A percentile compares a stretch with the other conserved stretches of the same genome.
Evolutionary conservation across 2,888 invertebrate genomes (phyloP).

Genomic region (Rhopalosiphum nymphaeae): DNA sequence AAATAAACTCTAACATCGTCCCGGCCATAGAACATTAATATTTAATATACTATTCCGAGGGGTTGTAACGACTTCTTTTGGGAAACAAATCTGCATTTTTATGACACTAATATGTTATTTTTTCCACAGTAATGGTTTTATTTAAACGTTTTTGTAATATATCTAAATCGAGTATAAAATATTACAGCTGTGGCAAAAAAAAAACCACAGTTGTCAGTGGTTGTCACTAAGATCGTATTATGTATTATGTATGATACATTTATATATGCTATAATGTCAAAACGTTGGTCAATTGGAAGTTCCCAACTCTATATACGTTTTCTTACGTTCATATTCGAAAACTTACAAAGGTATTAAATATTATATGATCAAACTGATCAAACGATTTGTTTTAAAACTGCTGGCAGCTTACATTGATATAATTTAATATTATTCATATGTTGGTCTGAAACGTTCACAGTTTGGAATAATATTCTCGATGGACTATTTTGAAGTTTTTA

Average conservation of each 20-base stretch:
- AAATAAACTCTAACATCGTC: not conserved
- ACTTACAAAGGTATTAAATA: not conserved
- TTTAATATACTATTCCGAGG: not conserved
- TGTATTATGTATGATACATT: not conserved
- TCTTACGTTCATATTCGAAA: not conserved
- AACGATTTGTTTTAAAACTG: not conserved
- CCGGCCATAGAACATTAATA: not conserved
- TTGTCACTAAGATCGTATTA: not conserved
- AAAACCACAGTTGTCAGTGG: not conserved
- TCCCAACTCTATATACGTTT: not conserved
- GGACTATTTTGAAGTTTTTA: not conserved
- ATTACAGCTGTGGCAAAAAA: not conserved
- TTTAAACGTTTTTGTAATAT: not conserved
- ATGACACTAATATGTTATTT: not conserved
- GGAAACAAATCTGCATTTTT: constrained; percentile 7
- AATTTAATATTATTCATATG: not conserved
- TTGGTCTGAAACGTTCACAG: not conserved
- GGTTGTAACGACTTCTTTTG: not conserved
- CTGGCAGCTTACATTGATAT: not conserved
- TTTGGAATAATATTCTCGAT: not conserved
- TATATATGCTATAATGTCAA: not conserved
- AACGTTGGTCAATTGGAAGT: not conserved
- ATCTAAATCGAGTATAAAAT: not conserved
- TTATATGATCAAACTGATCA: not conserved
- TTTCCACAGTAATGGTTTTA: not conserved